Conservation (phyloP, 2,797 vertebrate genomes). For the Propithecus perrieri region DNA sequence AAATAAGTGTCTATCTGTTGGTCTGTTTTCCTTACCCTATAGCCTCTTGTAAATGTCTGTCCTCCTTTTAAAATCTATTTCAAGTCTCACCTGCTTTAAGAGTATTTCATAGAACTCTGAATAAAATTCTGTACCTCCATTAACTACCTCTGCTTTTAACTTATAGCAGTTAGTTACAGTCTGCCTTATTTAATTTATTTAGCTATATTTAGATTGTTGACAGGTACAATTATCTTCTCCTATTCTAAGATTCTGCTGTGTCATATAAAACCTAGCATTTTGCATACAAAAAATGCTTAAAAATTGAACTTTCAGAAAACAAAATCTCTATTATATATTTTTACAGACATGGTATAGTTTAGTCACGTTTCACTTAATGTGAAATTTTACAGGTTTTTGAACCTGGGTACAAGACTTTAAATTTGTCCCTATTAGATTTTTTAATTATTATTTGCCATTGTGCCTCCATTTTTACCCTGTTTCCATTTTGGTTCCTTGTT, state of each 20-base stretch:
- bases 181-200: background rate
- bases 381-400: background rate
- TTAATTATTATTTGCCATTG: background rate
- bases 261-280: background rate
- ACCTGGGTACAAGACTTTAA: background rate
- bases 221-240: background rate
- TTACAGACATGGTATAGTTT: background rate
- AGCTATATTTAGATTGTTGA: background rate
- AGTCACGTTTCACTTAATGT: background rate
- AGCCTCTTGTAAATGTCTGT: background rate
- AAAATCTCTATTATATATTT: background rate
- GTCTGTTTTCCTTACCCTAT: background rate
- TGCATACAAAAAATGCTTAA: conserved; percentile 8
- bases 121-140: background rate
- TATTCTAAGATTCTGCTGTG: background rate
- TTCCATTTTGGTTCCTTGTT: background rate
- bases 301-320: background rate
- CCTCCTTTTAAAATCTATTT: background rate
- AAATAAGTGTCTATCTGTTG: background rate
- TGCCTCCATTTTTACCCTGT: background rate
- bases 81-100: background rate
- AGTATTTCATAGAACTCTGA: background rate
- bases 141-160: background rate
- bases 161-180: background rate
- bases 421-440: background rate